These are phyloP conservation scores for Mobula birostris DNA, from an alignment of 2,113 vertebrate species.

Conservation along the genomic window DNA sequence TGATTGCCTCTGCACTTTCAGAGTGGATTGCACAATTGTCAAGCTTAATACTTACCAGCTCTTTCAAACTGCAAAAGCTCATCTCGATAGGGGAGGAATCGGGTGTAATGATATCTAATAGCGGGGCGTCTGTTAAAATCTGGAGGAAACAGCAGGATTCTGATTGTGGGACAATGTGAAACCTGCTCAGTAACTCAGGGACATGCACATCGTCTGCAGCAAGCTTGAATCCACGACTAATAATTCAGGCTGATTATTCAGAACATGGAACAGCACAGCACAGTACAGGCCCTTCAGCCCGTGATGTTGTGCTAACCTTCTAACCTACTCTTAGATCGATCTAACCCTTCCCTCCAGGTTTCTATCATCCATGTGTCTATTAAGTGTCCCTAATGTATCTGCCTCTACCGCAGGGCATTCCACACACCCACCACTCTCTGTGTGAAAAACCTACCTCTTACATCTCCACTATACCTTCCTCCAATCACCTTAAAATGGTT, in stretches of 20 bases:
- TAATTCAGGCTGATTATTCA: neutral
- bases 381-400: no score
- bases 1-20: neutral
- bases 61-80: neutral
- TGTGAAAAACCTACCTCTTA: no score
- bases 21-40: neutral
- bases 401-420: no score
- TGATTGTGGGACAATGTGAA: neutral
- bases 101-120: neutral
- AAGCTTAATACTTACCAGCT: neutral
- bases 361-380: no score
- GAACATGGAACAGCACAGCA: no score
- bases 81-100: neutral
- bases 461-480: no score
- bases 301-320: no score
- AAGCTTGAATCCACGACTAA: neutral
- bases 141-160: neutral
- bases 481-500: no score
- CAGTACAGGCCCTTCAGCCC: no score
- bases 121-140: neutral
- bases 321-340: no score
- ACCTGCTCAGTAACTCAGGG: neutral
- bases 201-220: neutral
- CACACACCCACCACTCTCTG: no score
- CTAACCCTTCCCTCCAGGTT: no score